Base-by-base conservation (phyloP, 2,797 vertebrate genomes). In the Tarsius wallacei region DNA sequence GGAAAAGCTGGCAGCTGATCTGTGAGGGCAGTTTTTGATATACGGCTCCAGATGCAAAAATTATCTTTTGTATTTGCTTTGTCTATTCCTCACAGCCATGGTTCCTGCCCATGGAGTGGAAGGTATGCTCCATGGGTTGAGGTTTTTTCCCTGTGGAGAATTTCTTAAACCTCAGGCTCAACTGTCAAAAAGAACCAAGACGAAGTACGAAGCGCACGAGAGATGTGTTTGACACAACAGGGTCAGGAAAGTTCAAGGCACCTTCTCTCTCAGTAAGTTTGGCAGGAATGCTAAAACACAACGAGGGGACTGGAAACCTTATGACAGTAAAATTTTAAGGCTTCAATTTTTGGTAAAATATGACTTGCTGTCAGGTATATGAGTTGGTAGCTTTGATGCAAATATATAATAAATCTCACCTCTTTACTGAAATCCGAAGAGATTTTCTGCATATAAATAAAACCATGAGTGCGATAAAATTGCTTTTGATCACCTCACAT, bases 301-400 rank as follows among this genome's bases (percentile, higher is more conserved):
- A 97, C 91, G 91, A 97, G 96, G 97, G 97, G 97, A 98, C 98
- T 98, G 97, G 97, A 97, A 98, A 97, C 97, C 98, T 98, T 97
- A 97, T 97, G 98, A 98, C 98, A 98, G 98, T 98, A 98, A 98
- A 98, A 98, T 96, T 98, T 98, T 98, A 99, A 98, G 98, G 96
- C 96, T 98, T 98, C 98, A 85, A 70, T 94, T 98, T 97, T 97
- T 59, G 28, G 97, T 98, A 98, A 99, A 99, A 99, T 99, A 99
- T 57, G 98, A 99, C 98, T 99, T 99, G 98, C 98, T 99, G 98
- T 99, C 99, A 99, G 97, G 98, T 98, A 98, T 99, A 98, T 97
- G 98, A 98, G 97, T 98, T 98, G 98, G 98, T 98, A 98, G 98
- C 98, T 98, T 98, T 99, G 98, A 98, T 98, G 97, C 89, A 80